Conservation (phyloP, 2,113 vertebrate genomes). For the Sebastes schlegelii region DNA sequence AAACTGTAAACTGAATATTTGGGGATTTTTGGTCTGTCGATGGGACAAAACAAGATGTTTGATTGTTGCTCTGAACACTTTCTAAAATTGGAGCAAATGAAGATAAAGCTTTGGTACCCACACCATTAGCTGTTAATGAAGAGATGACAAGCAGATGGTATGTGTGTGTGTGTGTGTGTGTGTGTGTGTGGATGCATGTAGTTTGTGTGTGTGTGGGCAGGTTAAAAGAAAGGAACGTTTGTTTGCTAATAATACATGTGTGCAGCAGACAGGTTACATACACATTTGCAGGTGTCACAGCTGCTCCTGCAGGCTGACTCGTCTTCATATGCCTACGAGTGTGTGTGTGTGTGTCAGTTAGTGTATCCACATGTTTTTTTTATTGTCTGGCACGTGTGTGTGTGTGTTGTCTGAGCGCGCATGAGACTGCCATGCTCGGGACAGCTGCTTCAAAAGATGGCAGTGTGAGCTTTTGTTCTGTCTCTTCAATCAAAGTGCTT, state of each 20-base stretch:
- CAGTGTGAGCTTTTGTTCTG: conserved; percentile 71
- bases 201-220: neutral
- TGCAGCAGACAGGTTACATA: conserved; percentile 30
- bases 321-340: neutral
- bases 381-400: conserved; percentile 24
- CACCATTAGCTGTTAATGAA: conserved; percentile 16
- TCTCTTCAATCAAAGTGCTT: conserved; percentile 75
- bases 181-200: neutral
- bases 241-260: conserved; percentile 8
- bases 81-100: conserved; percentile 14
- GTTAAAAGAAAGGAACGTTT: neutral
- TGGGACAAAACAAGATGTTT: neutral
- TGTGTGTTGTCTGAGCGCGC: conserved; percentile 20
- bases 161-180: neutral
- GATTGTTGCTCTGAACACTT: neutral
- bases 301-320: conserved; percentile 22
- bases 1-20: neutral
- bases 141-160: conserved; percentile 34
- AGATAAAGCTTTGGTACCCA: conserved; percentile 9
- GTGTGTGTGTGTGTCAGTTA: neutral
- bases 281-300: conserved; percentile 50
- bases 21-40: neutral
- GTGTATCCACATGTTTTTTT: conserved; percentile 8
- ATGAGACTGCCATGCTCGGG: conserved; percentile 48
- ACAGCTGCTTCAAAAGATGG: conserved; percentile 72